phyloP scores from a whole-genome alignment of 2,113 vertebrate species.

The Pedionomus torquatus region DNA sequence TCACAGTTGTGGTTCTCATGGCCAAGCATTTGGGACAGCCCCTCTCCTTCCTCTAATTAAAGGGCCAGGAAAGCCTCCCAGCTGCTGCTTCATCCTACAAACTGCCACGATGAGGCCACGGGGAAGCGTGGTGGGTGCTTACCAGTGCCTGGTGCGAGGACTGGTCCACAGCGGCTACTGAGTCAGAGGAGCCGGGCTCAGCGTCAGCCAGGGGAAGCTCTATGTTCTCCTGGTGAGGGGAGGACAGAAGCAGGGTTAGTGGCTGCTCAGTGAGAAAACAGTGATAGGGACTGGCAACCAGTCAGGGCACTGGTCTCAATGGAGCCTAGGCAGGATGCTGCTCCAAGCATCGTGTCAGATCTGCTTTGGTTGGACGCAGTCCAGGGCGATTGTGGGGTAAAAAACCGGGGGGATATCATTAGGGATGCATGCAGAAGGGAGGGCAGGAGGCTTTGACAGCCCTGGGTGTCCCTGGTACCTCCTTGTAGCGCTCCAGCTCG shows the following conservation, averaged over 20 bases:
- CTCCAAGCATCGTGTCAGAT: accelerated
- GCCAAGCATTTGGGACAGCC: neutral
- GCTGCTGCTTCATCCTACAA: neutral
- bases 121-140: slow-evolving; percentile 42
- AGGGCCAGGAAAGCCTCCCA: neutral
- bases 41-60: neutral
- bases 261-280: neutral
- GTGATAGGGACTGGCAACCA: neutral
- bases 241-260: slow-evolving; percentile 75
- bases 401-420: accelerated
- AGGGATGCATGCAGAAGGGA: neutral
- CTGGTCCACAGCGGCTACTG: slow-evolving; percentile 91
- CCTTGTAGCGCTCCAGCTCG: slow-evolving; percentile 94
- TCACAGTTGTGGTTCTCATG: accelerated
- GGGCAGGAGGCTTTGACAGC: accelerated
- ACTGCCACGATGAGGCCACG: accelerated
- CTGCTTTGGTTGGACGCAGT: neutral
- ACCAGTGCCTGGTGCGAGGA: slow-evolving; percentile 93
- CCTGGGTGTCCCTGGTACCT: slow-evolving; percentile 76
- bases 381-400: neutral
- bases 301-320: neutral
- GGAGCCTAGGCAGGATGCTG: neutral
- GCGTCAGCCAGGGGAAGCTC: slow-evolving; percentile 92
- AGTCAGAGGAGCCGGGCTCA: slow-evolving; percentile 83
- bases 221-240: slow-evolving; percentile 90